Base-by-base conservation (phyloP, 2,113 vertebrate species). In the Noturus placidus region DNA sequence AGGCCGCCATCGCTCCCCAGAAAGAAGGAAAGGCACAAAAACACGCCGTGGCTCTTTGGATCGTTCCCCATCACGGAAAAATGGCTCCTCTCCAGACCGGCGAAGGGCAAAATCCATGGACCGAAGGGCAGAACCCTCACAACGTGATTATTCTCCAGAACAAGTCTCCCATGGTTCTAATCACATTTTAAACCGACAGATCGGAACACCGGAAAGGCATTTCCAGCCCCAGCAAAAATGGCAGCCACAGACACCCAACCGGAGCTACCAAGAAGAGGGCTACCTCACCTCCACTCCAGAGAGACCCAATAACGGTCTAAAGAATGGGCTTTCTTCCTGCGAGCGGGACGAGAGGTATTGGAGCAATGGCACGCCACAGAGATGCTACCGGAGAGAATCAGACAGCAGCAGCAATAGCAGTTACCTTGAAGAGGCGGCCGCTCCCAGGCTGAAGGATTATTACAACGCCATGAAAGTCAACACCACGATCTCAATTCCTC, bases 21-120 rank as follows among this genome's bases (percentile, higher is more conserved):
- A 97, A 96, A 70, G 92, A 94, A 85, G 93, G 91, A 13, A 92
- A 1, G 87, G 87, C 17, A 82, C 84, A 92, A 94, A 0, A 92
- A 92, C 93, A 93, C 95, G 52, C 89, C 95, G 96, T 42, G 95
- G 97, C 83, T 99, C 98, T 0, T 95, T 99, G 1, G 97, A 99
- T 90, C 92, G 87, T 87, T 98, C 97, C 1, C 96, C 96, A 0
- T 96, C 95, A 74, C 91, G 69, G 72, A 96, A 96, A 27, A 93
- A 95, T 10, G 93, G 95, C 74, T 95, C 96, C 22, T 97, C 97
- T 0, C 97, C 97, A 0, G 97, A 98, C 88, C 95, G 97, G 6
- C 93, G 96, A 14, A 90, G 95, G 69, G 95, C 95, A 81, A 96
- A 96, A 91, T 96, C 95, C 0, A 92, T 95, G 95, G 95, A 96